These are phyloP conservation scores for Oeneis ivallda DNA, from an alignment of 2,888 invertebrate species.

Conservation along the genomic window DNA sequence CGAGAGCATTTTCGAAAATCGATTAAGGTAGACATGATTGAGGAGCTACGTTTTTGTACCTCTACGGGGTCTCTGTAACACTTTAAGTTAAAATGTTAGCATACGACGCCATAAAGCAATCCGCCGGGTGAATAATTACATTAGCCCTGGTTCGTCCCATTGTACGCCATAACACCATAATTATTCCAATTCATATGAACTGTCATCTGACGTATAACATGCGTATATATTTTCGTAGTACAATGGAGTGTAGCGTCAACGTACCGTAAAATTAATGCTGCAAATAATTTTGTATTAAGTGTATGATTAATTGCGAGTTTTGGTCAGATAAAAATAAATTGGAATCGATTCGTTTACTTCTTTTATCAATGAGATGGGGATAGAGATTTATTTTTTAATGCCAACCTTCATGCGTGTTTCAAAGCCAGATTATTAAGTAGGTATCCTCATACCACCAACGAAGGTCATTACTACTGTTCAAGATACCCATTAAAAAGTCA, in stretches of 20 bases:
- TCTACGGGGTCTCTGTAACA: constrained; percentile 47
- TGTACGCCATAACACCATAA: constrained; percentile 57
- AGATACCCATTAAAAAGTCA: no score
- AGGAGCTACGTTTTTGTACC: constrained; percentile 60
- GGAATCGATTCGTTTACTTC: constrained; percentile 26
- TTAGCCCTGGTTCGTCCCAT: constrained; percentile 62
- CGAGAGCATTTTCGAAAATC: constrained; percentile 68
- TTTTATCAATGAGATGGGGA: constrained; percentile 18
- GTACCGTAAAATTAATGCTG: constrained; percentile 41
- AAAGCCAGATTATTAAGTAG: neutral
- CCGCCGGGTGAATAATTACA: constrained; percentile 69
- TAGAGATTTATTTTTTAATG: neutral
- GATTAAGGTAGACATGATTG: constrained; percentile 75
- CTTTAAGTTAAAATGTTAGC: constrained; percentile 66
- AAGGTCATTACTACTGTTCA: no score
- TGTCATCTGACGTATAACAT: constrained; percentile 53
- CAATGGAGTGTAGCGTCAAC: constrained; percentile 41
- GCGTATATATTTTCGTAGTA: constrained; percentile 49
- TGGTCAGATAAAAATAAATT: constrained; percentile 34
- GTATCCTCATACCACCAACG: neutral
- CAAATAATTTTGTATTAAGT: constrained; percentile 36
- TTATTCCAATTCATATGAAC: constrained; percentile 57
- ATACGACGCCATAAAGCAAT: constrained; percentile 68
- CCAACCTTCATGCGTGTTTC: neutral
- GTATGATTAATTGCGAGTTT: constrained; percentile 33